Conservation (phyloP, 2,888 invertebrate species). For the Hydraecia micacea region DNA sequence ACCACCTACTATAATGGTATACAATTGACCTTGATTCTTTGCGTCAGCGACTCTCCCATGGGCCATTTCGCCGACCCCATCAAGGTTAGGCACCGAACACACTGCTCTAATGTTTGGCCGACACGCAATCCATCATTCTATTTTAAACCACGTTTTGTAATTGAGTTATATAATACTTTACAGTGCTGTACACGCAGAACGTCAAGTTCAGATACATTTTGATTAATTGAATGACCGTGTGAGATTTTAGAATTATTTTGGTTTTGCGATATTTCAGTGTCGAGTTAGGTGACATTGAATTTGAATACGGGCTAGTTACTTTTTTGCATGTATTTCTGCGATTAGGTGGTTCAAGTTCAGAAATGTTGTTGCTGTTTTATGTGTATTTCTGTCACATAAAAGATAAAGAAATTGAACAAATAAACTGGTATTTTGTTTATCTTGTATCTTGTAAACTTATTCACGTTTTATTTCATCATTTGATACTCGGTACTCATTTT, state of each 20-base stretch:
- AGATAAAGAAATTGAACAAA: slow-evolving; percentile 26
- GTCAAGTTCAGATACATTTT: slow-evolving; percentile 47
- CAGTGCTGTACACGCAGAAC: slow-evolving; percentile 44
- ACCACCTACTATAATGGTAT: slow-evolving; percentile 72
- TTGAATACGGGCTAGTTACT: slow-evolving; percentile 8
- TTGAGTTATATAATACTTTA: slow-evolving; percentile 56
- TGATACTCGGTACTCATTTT: slow-evolving; percentile 47
- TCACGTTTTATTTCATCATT: slow-evolving; percentile 53
- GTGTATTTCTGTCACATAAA: not conserved
- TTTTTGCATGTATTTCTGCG: slow-evolving; percentile 32
- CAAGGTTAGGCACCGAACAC: slow-evolving; percentile 67
- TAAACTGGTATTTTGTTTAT: slow-evolving; percentile 40
- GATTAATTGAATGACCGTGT: slow-evolving; percentile 54
- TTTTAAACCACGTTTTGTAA: slow-evolving; percentile 43
- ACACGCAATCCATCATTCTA: slow-evolving; percentile 68
- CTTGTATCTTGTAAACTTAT: slow-evolving; percentile 22
- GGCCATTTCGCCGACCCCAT: slow-evolving; percentile 76
- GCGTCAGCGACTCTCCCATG: slow-evolving; percentile 79
- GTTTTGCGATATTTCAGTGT: slow-evolving; percentile 41
- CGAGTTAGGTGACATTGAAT: slow-evolving; percentile 26
- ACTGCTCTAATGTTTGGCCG: slow-evolving; percentile 54
- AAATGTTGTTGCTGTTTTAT: slow-evolving; percentile 9
- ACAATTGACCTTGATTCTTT: slow-evolving; percentile 77
- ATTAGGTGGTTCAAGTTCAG: slow-evolving; percentile 5
- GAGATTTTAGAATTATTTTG: slow-evolving; percentile 38